Evolutionary conservation across 2,888 invertebrate genomes (phyloP).

Genomic region (Lacanobia wlatinum): DNA sequence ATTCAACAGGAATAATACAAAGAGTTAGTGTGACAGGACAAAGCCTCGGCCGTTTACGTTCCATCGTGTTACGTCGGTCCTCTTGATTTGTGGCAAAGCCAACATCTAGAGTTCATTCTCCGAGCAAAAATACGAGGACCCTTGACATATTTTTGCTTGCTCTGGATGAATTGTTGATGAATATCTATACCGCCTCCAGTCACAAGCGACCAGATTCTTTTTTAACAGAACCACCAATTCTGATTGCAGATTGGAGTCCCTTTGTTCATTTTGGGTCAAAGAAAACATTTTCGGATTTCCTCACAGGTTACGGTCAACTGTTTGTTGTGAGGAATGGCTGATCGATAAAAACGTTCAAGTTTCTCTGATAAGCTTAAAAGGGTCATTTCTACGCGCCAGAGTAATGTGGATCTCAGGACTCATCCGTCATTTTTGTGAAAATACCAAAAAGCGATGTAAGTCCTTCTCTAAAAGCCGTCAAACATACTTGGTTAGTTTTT

Average conservation of each 20-base stretch:
- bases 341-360: constrained; percentile 58
- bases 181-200: constrained; percentile 59
- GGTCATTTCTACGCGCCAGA: constrained; percentile 47
- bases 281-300: constrained; percentile 59
- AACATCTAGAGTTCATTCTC: constrained; percentile 75
- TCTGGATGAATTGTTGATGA: constrained; percentile 65
- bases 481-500: constrained; percentile 10
- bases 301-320: constrained; percentile 54
- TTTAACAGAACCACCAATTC: constrained; percentile 63
- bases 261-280: constrained; percentile 66
- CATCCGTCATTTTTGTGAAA: constrained; percentile 54
- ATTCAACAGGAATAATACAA: constrained; percentile 72
- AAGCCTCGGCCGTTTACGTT: constrained; percentile 73
- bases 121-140: constrained; percentile 68
- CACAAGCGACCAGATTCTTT: constrained; percentile 48
- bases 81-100: constrained; percentile 81
- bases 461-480: background rate
- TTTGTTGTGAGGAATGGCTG: constrained; percentile 62
- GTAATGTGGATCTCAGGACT: constrained; percentile 37
- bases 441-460: constrained; percentile 27
- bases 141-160: constrained; percentile 73
- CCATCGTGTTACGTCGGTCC: constrained; percentile 71
- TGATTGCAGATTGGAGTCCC: constrained; percentile 65
- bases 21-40: constrained; percentile 79
- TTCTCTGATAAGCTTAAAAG: constrained; percentile 60